phyloP scores from a whole-genome alignment of 2,797 vertebrate species.

The Botia almorhae region DNA sequence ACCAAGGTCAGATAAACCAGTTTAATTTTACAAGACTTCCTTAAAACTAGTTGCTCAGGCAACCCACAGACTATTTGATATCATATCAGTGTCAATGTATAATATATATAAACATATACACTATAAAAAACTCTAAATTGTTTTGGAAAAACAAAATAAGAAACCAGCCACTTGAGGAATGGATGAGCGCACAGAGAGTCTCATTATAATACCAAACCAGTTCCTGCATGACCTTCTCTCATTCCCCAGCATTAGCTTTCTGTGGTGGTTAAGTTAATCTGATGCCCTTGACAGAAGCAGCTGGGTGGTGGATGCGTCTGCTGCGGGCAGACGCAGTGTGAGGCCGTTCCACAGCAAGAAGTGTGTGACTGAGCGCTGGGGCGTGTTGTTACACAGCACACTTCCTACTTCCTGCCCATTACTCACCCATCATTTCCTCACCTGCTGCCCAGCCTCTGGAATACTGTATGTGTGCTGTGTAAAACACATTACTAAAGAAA shows the following conservation, averaged over 20 bases:
- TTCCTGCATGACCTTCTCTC: conserved; percentile 15
- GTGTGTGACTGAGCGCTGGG: conserved; percentile 35
- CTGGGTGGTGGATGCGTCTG: conserved; percentile 21
- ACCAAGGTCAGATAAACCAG: background rate
- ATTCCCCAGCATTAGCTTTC: conserved; percentile 31
- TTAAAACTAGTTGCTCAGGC: no score
- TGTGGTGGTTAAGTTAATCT: conserved; percentile 37
- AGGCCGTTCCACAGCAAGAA: conserved; percentile 20
- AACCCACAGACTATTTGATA: background rate
- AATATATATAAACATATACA: background rate
- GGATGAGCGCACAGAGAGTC: background rate
- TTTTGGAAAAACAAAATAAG: background rate
- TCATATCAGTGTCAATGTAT: background rate
- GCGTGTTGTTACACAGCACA: conserved; percentile 42
- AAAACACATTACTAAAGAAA: conserved; percentile 33
- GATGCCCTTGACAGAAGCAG: conserved; percentile 53
- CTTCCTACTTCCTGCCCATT: conserved; percentile 55
- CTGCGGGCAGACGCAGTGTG: conserved; percentile 13
- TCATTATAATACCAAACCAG: conserved; percentile 37
- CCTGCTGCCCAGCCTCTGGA: conserved; percentile 37
- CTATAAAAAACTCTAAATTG: background rate
- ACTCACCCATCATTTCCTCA: conserved; percentile 32
- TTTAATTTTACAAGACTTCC: background rate
- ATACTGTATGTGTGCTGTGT: conserved; percentile 2
- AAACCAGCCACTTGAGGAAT: background rate